Conservation (phyloP, 1,140 invertebrate species). For the Drosophila kohkoa region DNA sequence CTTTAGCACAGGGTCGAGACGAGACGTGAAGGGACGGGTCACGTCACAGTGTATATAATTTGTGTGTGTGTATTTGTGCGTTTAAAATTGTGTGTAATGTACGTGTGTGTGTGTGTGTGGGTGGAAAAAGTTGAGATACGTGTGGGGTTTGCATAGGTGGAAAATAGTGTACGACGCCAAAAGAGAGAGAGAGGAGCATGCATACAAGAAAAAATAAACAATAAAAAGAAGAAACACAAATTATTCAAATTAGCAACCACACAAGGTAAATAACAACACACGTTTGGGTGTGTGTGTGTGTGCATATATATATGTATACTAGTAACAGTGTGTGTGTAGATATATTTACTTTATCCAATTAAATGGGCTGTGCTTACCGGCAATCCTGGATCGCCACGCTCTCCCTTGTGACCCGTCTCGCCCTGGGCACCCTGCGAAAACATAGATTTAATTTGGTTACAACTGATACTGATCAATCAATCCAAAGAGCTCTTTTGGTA, state of each 20-base stretch:
- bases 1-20: conserved; percentile 85
- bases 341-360: conserved; percentile 8
- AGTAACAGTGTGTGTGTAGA: conserved; percentile 16
- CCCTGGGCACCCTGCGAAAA: conserved; percentile 92
- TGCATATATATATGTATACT: conserved; percentile 7
- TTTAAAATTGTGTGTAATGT: neutral
- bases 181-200: conserved; percentile 56
- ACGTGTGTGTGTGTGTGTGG: conserved; percentile 22
- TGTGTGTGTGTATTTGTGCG: conserved; percentile 27
- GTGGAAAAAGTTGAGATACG: conserved; percentile 28
- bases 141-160: conserved; percentile 41
- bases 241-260: conserved; percentile 78
- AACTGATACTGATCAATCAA: conserved; percentile 19
- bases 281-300: conserved; percentile 22
- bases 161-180: conserved; percentile 61
- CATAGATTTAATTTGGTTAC: conserved; percentile 20
- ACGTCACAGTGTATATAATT: conserved; percentile 16
- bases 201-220: conserved; percentile 59
- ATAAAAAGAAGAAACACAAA: conserved; percentile 66
- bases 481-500: conserved; percentile 4
- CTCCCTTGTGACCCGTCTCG: conserved; percentile 95
- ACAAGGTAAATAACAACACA: conserved; percentile 55
- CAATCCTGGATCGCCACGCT: conserved; percentile 95
- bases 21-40: neutral
- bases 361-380: conserved; percentile 89